Base-by-base conservation (phyloP, 2,797 vertebrate species). In the Alcedo quadribrachys region DNA sequence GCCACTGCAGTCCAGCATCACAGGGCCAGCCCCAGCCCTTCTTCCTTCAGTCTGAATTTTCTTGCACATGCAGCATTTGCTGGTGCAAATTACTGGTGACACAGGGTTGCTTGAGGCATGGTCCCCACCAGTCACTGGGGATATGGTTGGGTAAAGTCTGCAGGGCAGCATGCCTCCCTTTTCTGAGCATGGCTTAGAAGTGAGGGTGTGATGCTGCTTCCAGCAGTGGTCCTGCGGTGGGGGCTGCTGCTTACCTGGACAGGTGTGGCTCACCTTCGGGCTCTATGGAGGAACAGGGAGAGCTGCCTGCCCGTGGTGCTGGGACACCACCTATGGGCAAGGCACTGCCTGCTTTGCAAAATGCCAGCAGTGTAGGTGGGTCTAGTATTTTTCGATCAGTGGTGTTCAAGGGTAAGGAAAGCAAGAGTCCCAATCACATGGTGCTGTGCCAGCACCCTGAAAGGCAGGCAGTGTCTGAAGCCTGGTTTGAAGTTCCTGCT, bases 1-100 rank as follows among this genome's bases (percentile, higher is more conserved):
- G 63, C 83, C 0, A 0, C 53, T 66, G 53, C 0, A 0, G 53
- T 43, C 50, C 60, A 25, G 77, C 51, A 32, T 2, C 0, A 0
- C 2, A 0, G 74, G 33, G 45, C n/a, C 63, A 57, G 61, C 40
- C 3, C 1, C 69, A 67, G 45, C n/a, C 25, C 50, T 57, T 45
- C 1, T 0, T 65, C 58, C 74, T 37, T 27, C 1, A 20, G 35
- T 62, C 40, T 53, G 45, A 3, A 0, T 61, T 55, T 68, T 30
- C 66, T 51, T 25, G 33, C 73, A 9, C 1, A 0, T 19, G 42
- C 63, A 66, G 19, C 1, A 0, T 43, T 55, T 53, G 9, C 16
- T 53, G 5, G 3, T 54, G 61, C 8, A 5, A 50, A 48, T 1
- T 20, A 27, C 12, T 8, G 27, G 32, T 85, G 78, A 24, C 48